Base-by-base conservation (phyloP, 2,797 vertebrate species). In the Protosalanx chinensis region DNA sequence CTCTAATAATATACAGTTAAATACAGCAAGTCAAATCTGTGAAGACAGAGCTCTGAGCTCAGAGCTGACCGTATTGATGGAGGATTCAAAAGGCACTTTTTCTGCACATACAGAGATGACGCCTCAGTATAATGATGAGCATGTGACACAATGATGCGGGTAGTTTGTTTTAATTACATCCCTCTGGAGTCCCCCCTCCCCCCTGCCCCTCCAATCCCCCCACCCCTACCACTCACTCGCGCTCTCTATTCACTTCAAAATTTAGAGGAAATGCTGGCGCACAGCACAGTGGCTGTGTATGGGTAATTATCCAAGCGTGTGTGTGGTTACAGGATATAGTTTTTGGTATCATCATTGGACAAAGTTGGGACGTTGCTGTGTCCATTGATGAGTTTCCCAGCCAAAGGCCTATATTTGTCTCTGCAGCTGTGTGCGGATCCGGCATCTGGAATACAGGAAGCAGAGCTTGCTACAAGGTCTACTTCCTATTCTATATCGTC, bases 391-490 rank as follows among this genome's bases (percentile, higher is more conserved):
- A 33, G 23, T 82, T 82, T 83, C 65, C 75, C 75, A 79, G 76
- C 58, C 64, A 70, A 46, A 62, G 29, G 60, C 71, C 76, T 86
- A 81, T 86, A 85, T 88, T 86, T 85, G 80, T 80, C 73, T 12
- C 64, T 75, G 80, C 85, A 87, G 85, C 85, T 87, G 85, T 83
- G 83, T 73, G 64, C 68, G 73, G 79, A 85, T 79, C 76, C 76
- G 57, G 76, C 62, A 73, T 70, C 58, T 58, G 64, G 60, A 80
- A 79, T 74, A 73, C 83, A 83, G 87, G 84, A 89, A 86, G 76
- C 62, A 74, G 72, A 72, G 62, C 35, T 74, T 64, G 62, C 64
- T 72, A 33, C 46, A 56, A 49, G n/a, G 30, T 37, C 49, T 10
- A 7, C 35, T 58, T 67, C 58, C 64, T 37, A 66, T 37, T 16